phyloP scores from a whole-genome alignment of 2,113 vertebrate genomes.

The Monopterus albus region DNA sequence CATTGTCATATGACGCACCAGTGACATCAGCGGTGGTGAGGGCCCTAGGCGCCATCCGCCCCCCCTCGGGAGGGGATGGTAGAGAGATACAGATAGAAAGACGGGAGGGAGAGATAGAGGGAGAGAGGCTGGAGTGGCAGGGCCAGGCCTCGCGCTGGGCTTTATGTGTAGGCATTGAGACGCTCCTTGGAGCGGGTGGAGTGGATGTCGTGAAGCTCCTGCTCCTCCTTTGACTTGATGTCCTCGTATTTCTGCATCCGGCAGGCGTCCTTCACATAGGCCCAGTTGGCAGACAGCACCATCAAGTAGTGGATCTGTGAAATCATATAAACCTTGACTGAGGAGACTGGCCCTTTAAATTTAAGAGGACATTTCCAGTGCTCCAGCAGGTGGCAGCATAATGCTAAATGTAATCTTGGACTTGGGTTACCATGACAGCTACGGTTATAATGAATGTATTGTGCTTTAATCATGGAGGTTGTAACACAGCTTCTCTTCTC shows the following conservation, averaged over 20 bases:
- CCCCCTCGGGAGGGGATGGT: constrained; percentile 69
- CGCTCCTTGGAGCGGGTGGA: constrained; percentile 99
- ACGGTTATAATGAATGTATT: constrained; percentile 51
- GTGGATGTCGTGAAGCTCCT: constrained; percentile 99
- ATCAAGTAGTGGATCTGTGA: constrained; percentile 97
- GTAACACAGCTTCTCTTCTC: constrained; percentile 23
- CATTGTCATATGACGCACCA: constrained; percentile 81
- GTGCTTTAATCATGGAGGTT: constrained; percentile 45
- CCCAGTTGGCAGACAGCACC: constrained; percentile 99
- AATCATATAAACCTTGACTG: background rate
- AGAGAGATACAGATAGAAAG: constrained; percentile 65
- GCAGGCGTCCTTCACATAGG: constrained; percentile 98
- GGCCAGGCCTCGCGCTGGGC: constrained; percentile 64
- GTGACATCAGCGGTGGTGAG: constrained; percentile 76
- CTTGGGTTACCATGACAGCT: constrained; percentile 62
- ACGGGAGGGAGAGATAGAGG: constrained; percentile 41
- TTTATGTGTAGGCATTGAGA: constrained; percentile 99
- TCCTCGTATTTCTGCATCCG: constrained; percentile 99
- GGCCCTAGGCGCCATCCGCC: constrained; percentile 68
- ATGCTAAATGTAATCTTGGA: background rate
- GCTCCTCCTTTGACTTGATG: constrained; percentile 99
- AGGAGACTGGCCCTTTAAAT: no score
- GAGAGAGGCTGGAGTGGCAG: constrained; percentile 64
- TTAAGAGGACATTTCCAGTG: no score
- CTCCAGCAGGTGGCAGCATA: constrained; percentile 74